These are phyloP conservation scores for Lasioglossum oenotherae DNA, from an alignment of 2,888 invertebrate genomes.

Conservation along the genomic window DNA sequence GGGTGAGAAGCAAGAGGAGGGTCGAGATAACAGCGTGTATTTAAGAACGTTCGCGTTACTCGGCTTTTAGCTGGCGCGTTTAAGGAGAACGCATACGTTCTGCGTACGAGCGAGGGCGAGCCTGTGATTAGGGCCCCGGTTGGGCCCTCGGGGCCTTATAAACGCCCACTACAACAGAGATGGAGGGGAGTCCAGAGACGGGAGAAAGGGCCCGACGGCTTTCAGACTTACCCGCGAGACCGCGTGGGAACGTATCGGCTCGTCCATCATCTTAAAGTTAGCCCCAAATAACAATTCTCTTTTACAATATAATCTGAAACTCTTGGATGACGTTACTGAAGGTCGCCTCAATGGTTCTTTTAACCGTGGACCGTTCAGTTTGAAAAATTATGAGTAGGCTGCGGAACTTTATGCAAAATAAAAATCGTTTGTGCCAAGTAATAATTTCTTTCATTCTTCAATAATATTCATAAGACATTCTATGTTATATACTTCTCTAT, in stretches of 20 bases:
- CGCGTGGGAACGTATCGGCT: conserved; percentile 83
- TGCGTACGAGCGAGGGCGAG: conserved; percentile 72
- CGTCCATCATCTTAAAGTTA: conserved; percentile 77
- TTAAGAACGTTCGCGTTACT: conserved; percentile 73
- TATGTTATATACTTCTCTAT: no score
- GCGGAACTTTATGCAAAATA: no score
- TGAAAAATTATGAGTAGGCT: neutral
- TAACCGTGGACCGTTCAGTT: neutral
- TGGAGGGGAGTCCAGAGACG: conserved; percentile 52
- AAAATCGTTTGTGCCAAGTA: no score
- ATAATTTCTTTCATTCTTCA: no score
- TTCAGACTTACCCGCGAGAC: conserved; percentile 64
- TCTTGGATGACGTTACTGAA: no score
- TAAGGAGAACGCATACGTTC: conserved; percentile 68
- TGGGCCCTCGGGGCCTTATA: conserved; percentile 74
- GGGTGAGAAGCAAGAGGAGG: neutral
- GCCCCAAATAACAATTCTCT: conserved; percentile 40
- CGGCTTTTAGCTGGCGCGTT: conserved; percentile 71
- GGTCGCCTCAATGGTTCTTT: no score
- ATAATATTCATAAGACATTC: no score
- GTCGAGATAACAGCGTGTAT: conserved; percentile 66
- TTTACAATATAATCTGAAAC: no score
- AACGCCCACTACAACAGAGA: conserved; percentile 82
- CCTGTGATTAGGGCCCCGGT: conserved; percentile 81
- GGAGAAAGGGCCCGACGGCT: conserved; percentile 40